phyloP scores from a whole-genome alignment of 2,113 vertebrate genomes.

The Pleuronectes platessa region DNA sequence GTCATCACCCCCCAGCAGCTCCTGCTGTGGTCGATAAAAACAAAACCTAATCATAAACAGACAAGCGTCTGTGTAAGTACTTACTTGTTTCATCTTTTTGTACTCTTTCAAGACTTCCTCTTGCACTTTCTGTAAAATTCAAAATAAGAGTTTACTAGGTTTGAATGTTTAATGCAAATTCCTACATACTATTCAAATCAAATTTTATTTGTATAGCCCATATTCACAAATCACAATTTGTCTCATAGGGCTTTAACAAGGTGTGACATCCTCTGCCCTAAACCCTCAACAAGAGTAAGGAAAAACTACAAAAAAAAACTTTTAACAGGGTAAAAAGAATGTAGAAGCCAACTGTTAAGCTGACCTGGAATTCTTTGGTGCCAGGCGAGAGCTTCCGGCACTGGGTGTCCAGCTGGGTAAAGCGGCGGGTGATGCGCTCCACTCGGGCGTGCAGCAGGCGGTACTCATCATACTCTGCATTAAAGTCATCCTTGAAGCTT shows the following conservation, averaged over 20 bases:
- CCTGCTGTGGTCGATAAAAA: neutral
- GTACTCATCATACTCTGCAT: slow-evolving; percentile 92
- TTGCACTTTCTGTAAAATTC: slow-evolving; percentile 83
- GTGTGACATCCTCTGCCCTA: too few species aligned
- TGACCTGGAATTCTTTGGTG: slow-evolving; percentile 90
- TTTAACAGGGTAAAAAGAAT: too few species aligned
- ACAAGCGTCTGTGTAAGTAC: neutral
- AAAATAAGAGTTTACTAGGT: slow-evolving; percentile 6
- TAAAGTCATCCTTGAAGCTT: slow-evolving; percentile 91
- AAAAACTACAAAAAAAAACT: too few species aligned
- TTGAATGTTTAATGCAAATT: neutral
- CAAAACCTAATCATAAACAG: neutral
- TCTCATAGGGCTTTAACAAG: too few species aligned
- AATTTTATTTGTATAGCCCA: too few species aligned
- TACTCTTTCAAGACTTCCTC: slow-evolving; percentile 90
- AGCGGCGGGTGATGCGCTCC: slow-evolving; percentile 84
- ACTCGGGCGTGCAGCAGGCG: slow-evolving; percentile 85
- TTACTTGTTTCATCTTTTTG: slow-evolving; percentile 88
- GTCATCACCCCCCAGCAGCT: neutral
- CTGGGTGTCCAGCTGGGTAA: slow-evolving; percentile 84
- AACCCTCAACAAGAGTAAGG: too few species aligned
- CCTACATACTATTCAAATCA: neutral
- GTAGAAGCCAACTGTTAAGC: neutral
- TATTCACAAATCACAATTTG: too few species aligned
- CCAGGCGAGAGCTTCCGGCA: slow-evolving; percentile 84